Evolutionary conservation across 2,797 vertebrate species (phyloP).

Genomic region (Acanthornis magna): DNA sequence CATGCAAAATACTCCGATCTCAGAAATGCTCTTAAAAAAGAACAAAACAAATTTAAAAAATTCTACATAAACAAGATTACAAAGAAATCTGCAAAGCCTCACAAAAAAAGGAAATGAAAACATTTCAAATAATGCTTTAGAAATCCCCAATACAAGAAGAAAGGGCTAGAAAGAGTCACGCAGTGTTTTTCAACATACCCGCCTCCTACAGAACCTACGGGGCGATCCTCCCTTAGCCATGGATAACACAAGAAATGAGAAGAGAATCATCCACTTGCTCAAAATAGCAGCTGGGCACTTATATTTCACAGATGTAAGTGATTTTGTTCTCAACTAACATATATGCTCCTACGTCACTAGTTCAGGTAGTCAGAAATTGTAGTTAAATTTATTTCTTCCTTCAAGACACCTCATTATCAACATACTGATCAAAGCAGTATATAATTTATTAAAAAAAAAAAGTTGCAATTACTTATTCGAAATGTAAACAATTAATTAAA

Average conservation of each 20-base stretch:
- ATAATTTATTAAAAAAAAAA: background rate
- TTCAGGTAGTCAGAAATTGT: background rate
- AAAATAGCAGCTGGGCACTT: background rate
- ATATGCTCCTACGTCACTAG: background rate
- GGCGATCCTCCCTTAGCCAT: conserved; percentile 86
- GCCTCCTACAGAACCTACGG: conserved; percentile 86
- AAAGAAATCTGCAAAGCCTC: background rate
- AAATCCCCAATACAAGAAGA: conserved; percentile 43
- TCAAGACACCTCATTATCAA: background rate
- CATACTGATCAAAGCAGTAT: background rate
- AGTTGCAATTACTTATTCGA: background rate
- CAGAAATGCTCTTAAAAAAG: background rate
- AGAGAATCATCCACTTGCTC: conserved; percentile 67
- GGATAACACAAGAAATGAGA: conserved; percentile 58
- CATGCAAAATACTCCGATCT: conserved; percentile 51
- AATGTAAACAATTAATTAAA: background rate
- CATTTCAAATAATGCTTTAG: conserved; percentile 13
- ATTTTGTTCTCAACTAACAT: background rate
- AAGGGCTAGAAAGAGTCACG: conserved; percentile 45
- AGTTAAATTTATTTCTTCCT: background rate
- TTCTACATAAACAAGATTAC: background rate
- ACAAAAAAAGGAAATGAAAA: background rate
- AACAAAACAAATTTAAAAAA: background rate
- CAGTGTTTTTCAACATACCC: conserved; percentile 80
- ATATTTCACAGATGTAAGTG: background rate